phyloP scores from a whole-genome alignment of 2,888 invertebrate species.

The Eremobia ochroleuca region DNA sequence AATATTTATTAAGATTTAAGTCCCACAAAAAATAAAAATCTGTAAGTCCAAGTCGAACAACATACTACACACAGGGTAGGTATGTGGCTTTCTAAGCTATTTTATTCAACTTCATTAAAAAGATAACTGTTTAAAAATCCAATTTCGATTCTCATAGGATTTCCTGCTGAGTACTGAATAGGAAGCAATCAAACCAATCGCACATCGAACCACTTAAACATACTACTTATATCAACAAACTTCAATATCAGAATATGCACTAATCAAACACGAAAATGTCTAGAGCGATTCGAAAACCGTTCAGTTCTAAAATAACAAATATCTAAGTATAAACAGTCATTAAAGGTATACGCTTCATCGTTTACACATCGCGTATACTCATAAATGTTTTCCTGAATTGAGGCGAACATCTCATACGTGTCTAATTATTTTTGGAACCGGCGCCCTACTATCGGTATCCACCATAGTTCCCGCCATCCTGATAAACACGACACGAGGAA shows the following conservation, averaged over 20 bases:
- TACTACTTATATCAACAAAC: slow-evolving; percentile 12
- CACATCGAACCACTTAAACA: slow-evolving; percentile 6
- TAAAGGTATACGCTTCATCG: slow-evolving; percentile 75
- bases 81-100: background rate
- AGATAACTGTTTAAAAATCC: background rate
- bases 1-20: background rate
- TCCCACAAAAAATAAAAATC: background rate
- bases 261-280: slow-evolving; percentile 31
- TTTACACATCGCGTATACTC: slow-evolving; percentile 77
- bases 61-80: too few relatives aligned
- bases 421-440: slow-evolving; percentile 74
- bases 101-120: background rate
- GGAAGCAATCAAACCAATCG: slow-evolving; percentile 10
- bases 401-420: slow-evolving; percentile 67
- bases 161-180: background rate
- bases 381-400: slow-evolving; percentile 80
- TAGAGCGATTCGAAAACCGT: slow-evolving; percentile 20
- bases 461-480: slow-evolving; percentile 33
- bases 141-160: background rate
- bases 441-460: slow-evolving; percentile 62
- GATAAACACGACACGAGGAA: slow-evolving; percentile 36
- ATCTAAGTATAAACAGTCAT: slow-evolving; percentile 72
- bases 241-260: slow-evolving; percentile 19
- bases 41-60: too few relatives aligned
- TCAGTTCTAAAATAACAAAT: slow-evolving; percentile 63